Conservation (phyloP, 64 coral and sea anemone genomes). For the Montipora efflorescens region DNA sequence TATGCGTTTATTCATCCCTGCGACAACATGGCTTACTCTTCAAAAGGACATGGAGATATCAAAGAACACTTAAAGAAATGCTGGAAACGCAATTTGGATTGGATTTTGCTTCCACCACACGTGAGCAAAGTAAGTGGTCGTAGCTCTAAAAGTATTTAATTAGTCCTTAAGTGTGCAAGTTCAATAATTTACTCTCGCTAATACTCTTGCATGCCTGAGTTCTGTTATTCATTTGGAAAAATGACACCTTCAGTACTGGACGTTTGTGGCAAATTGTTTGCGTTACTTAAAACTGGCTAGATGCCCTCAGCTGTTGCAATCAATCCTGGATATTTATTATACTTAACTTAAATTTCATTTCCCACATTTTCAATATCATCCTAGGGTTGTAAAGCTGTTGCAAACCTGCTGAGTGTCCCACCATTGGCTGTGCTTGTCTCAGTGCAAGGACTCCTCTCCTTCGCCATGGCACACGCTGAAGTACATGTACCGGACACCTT, state of each 20-base stretch:
- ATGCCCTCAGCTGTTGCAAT: too few species aligned
- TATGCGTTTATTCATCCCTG: not conserved
- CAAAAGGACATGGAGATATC: not conserved
- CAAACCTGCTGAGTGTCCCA: constrained; percentile 8
- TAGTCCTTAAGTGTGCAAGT: too few species aligned
- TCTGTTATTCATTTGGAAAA: too few species aligned
- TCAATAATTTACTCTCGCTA: too few species aligned
- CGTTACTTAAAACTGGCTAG: too few species aligned
- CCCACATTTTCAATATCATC: too few species aligned
- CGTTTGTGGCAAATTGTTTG: too few species aligned
- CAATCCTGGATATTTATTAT: too few species aligned
- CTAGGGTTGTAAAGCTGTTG: constrained; percentile 27
- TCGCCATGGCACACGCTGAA: constrained; percentile 42
- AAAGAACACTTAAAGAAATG: constrained; percentile 17
- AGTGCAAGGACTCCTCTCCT: not conserved
- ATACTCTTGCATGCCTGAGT: too few species aligned
- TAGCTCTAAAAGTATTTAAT: too few species aligned
- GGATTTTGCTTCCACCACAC: not conserved
- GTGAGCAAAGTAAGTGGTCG: not conserved
- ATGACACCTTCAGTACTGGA: too few species aligned
- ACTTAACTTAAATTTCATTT: too few species aligned
- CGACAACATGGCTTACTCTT: not conserved
- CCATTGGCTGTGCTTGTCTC: not conserved
- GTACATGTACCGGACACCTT: constrained; percentile 27
- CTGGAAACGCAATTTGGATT: constrained; percentile 1